These are phyloP conservation scores for Oceanites oceanicus DNA, from an alignment of 2,113 vertebrate genomes.

Conservation along the genomic window DNA sequence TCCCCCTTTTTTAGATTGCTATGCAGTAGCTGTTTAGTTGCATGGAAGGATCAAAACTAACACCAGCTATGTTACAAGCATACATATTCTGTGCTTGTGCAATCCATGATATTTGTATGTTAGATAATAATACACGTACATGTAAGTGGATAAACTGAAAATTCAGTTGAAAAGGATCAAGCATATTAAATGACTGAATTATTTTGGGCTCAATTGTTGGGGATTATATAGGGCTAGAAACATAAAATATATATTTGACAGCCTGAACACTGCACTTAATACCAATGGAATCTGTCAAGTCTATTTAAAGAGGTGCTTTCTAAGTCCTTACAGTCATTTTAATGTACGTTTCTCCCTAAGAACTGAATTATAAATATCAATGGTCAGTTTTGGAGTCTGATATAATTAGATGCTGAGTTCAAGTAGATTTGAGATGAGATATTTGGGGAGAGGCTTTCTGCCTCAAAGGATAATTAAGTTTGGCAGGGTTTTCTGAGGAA, in stretches of 20 bases:
- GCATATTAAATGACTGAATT: background rate
- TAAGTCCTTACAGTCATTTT: background rate
- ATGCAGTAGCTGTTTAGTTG: background rate
- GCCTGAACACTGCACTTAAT: background rate
- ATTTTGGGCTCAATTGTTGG: background rate
- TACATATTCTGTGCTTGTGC: background rate
- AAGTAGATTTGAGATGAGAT: background rate
- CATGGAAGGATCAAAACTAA: background rate
- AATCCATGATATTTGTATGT: background rate
- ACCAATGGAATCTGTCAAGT: background rate
- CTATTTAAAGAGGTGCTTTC: conserved; percentile 23
- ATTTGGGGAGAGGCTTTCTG: background rate
- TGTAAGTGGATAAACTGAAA: background rate
- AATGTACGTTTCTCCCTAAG: background rate
- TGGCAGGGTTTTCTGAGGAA: background rate
- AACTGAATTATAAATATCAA: background rate
- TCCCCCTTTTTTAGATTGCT: background rate
- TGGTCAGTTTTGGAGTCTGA: background rate
- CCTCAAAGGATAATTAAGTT: background rate
- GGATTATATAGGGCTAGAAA: conserved; percentile 26
- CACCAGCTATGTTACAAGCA: background rate
- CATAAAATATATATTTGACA: background rate
- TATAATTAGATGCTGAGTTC: background rate
- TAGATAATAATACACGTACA: background rate
- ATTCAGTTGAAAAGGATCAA: background rate